A percentile compares a stretch with the other conserved stretches of the same genome.
phyloP scores from a whole-genome alignment of 2,797 vertebrate species.

The Lophura swinhoii region DNA sequence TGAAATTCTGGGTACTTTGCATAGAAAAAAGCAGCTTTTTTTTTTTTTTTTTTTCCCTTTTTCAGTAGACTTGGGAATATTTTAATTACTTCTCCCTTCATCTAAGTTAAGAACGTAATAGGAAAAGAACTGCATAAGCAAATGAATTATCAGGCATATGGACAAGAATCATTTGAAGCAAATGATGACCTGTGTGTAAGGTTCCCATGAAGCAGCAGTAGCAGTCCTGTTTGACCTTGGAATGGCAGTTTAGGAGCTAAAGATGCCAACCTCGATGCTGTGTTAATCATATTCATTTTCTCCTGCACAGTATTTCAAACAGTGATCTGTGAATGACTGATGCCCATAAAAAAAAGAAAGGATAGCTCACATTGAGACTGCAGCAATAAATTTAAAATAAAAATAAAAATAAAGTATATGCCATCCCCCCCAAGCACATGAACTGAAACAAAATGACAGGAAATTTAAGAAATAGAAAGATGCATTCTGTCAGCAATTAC shows the following conservation, averaged over 20 bases:
- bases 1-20: not conserved
- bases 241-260: not conserved
- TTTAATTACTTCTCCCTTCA: not conserved
- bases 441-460: constrained; percentile 13
- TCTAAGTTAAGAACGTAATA: not conserved
- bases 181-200: not conserved
- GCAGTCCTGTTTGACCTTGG: constrained; percentile 12
- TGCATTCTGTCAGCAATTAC: not conserved
- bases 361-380: not conserved
- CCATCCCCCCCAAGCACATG: not conserved
- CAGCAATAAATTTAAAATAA: not conserved
- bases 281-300: constrained; percentile 58
- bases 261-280: constrained; percentile 13
- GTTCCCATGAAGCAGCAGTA: not conserved
- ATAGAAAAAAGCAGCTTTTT: not conserved
- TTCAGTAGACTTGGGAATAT: not conserved
- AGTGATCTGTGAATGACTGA: constrained; percentile 12
- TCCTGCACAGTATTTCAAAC: constrained; percentile 18
- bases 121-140: not conserved
- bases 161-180: not conserved
- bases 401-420: not conserved
- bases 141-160: not conserved
- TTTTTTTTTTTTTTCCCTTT: not conserved
- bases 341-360: constrained; percentile 1
- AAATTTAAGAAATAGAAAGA: not conserved